Percentiles rank a stretch among this genome's conserved stretches.
Conservation (phyloP, 2,113 vertebrate genomes). For the Callaeas wilsoni region DNA sequence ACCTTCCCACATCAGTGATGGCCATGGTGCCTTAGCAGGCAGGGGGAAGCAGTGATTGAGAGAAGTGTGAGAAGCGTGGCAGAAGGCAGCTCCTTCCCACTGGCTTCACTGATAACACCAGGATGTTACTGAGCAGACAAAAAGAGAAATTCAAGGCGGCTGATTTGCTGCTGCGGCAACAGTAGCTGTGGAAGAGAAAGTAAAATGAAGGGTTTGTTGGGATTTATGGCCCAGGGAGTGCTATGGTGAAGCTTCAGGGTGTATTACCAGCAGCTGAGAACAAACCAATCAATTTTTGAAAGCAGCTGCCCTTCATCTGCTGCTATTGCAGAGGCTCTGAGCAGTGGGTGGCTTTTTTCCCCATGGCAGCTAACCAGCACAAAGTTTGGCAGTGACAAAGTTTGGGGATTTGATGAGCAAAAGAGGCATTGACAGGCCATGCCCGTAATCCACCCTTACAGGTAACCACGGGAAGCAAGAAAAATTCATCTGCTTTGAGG, state of each 20-base stretch:
- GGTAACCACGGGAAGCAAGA: fast-evolving
- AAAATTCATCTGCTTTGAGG: background rate
- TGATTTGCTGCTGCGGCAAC: background rate
- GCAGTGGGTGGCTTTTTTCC: background rate
- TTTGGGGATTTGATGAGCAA: background rate
- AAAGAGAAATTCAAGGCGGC: background rate
- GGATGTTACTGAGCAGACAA: background rate
- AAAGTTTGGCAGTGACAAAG: background rate
- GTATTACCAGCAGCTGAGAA: background rate
- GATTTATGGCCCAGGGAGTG: background rate
- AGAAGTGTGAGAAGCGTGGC: fast-evolving
- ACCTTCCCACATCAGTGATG: background rate
- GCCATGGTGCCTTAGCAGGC: background rate
- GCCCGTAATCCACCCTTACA: fast-evolving
- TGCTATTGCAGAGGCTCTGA: background rate
- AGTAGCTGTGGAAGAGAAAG: background rate
- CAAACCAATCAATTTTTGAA: background rate
- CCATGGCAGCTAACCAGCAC: background rate
- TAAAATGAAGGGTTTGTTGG: background rate
- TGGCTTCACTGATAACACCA: background rate
- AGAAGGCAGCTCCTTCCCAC: background rate
- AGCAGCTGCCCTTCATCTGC: conserved; percentile 6
- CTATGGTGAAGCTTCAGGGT: background rate
- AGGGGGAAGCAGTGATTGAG: background rate
- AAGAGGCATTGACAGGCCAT: background rate